Conservation (phyloP, 2,797 vertebrate genomes). For the Myotis vivesi region DNA sequence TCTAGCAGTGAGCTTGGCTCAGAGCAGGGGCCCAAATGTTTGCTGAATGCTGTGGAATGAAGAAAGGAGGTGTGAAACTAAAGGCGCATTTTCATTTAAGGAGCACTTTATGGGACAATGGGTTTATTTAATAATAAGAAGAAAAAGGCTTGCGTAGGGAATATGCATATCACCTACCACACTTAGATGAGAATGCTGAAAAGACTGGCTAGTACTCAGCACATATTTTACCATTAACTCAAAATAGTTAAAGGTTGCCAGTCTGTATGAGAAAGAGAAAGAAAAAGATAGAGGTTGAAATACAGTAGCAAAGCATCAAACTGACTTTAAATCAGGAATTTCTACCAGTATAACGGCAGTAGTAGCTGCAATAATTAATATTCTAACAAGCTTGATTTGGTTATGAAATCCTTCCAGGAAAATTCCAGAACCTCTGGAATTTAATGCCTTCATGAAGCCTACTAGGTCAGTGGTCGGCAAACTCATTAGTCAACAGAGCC, state of each 20-base stretch:
- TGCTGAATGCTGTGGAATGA: not conserved
- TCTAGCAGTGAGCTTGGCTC: not conserved
- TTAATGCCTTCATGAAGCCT: not conserved
- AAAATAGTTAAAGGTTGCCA: not conserved
- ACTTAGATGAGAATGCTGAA: not conserved
- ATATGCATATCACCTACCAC: not conserved
- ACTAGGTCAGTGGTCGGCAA: too few relatives aligned
- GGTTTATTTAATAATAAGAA: not conserved
- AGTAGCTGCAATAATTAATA: not conserved
- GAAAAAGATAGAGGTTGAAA: not conserved
- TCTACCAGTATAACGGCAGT: not conserved
- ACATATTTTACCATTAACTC: not conserved
- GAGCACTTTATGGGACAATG: not conserved
- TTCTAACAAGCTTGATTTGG: not conserved
- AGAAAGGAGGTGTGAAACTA: not conserved
- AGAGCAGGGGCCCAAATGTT: not conserved
- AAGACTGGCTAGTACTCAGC: not conserved
- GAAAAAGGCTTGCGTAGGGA: not conserved
- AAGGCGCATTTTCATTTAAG: not conserved
- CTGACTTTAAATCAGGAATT: not conserved
- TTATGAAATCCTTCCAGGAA: constrained; percentile 31
- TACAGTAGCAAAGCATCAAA: not conserved
- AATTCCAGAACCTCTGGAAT: constrained; percentile 42
- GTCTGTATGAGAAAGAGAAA: not conserved
- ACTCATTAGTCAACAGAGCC: too few relatives aligned